Evolutionary conservation across 2,113 vertebrate species (phyloP).

Genomic region (Hoplias malabaricus): DNA sequence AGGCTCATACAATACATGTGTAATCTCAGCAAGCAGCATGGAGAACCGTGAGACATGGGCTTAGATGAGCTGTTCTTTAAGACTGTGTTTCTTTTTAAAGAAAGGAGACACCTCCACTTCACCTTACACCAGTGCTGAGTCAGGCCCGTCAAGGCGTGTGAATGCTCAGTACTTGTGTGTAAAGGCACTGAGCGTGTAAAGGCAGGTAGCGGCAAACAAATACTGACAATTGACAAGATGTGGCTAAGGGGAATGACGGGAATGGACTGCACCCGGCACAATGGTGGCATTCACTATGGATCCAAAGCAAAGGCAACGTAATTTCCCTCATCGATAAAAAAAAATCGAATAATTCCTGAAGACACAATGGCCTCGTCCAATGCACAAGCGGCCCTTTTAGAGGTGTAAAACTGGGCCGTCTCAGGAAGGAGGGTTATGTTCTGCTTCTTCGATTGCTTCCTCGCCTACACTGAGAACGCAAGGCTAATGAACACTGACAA

Average conservation of each 20-base stretch:
- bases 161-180: background rate
- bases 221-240: background rate
- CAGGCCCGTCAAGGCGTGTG: background rate
- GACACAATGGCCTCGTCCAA: background rate
- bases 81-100: background rate
- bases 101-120: background rate
- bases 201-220: background rate
- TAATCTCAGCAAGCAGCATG: background rate
- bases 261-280: too few species aligned
- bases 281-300: background rate
- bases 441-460: background rate
- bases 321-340: background rate
- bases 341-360: background rate
- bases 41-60: background rate
- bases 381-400: background rate
- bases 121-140: background rate
- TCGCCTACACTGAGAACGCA: background rate
- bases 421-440: background rate
- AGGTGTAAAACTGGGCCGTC: background rate
- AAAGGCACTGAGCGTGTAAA: background rate
- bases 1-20: background rate
- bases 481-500: background rate
- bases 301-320: background rate
- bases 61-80: background rate
- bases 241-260: background rate